These are phyloP conservation scores for Chymomyza fuscimana DNA, from an alignment of 2,888 invertebrate species.

Conservation along the genomic window DNA sequence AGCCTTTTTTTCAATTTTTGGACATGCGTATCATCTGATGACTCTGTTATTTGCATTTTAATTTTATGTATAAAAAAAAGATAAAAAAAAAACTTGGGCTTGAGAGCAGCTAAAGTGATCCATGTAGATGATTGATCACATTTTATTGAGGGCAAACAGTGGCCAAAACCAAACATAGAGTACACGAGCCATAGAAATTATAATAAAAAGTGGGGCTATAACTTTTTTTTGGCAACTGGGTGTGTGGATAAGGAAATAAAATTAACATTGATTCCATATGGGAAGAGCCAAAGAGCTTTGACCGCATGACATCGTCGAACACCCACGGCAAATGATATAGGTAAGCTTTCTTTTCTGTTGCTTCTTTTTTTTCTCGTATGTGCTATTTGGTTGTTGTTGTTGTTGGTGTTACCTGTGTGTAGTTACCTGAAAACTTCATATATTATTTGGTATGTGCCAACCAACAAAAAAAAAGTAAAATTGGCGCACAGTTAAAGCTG, in stretches of 20 bases:
- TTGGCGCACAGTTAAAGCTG: conserved; percentile 5
- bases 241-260: conserved; percentile 28
- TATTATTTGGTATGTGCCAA: conserved; percentile 5
- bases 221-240: conserved; percentile 12
- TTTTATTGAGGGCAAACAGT: conserved; percentile 57
- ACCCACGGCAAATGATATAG: conserved; percentile 44
- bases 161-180: conserved; percentile 12
- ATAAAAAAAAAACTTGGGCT: background rate
- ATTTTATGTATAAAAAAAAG: conserved; percentile 23
- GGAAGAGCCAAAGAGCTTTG: conserved; percentile 54
- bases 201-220: background rate
- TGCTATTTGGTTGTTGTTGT: conserved; percentile 25
- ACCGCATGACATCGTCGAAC: conserved; percentile 43
- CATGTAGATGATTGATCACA: conserved; percentile 48
- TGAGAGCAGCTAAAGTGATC: conserved; percentile 41
- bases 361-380: conserved; percentile 33
- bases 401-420: conserved; percentile 4
- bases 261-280: conserved; percentile 22
- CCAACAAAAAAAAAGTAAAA: background rate
- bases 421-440: conserved; percentile 33
- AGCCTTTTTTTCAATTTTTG: conserved; percentile 24
- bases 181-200: background rate
- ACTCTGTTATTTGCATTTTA: background rate
- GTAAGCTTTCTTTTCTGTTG: conserved; percentile 59
- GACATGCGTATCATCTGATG: background rate